Base-by-base conservation (phyloP, 2,113 vertebrate genomes). In the Scophthalmus maximus region DNA sequence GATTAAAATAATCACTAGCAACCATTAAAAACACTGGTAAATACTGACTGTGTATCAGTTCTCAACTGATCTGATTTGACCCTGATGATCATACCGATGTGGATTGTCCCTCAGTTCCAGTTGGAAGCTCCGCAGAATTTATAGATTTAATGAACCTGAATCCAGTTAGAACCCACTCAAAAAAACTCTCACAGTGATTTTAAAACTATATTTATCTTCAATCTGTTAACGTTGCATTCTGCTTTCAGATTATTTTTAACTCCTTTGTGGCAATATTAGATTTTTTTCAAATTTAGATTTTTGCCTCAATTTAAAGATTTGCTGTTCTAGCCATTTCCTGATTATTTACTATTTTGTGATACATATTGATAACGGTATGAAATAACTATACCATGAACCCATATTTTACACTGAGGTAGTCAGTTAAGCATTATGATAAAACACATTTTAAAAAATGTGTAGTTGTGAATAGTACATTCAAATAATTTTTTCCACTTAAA, bases 31-130 rank as follows among this genome's bases (percentile, higher is more conserved):
- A 44, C 60, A 50, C 15, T 55, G 34, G 20, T 58, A 57, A 68
- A 76, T 52, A 56, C 20, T 0, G 42, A 22, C 30, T 65, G 42
- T 68, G 62, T 7, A 46, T 25, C 23, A n/a, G 4, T 11, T 5
- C 2, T 29, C 72, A 50, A 69, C 20, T 72, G 65, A 78, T 78
- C 36, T 74, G 49, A 65, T 46, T 12, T 14, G 23, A 40, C 49
- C 17, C 57, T 27, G 74, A 27, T 25, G 34, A 36, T 26, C 51
- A 73, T 15, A 25, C 15, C 59, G 53, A 22, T 68, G 34, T 36
- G 34, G 53, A 50, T 40, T 18, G 49, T 58, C 68, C 58, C 3
- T 34, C 46, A 22, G 1, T 42, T 53, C 30, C 32, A 49, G 17
- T 27, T 57, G 15, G 50, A 57, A 44, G 34, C 25, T n/a, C 56